Evolutionary conservation across 2,113 vertebrate genomes (phyloP), one percentile per base, ranked within the genome.

Genomic region (Antigone vipio): DNA sequence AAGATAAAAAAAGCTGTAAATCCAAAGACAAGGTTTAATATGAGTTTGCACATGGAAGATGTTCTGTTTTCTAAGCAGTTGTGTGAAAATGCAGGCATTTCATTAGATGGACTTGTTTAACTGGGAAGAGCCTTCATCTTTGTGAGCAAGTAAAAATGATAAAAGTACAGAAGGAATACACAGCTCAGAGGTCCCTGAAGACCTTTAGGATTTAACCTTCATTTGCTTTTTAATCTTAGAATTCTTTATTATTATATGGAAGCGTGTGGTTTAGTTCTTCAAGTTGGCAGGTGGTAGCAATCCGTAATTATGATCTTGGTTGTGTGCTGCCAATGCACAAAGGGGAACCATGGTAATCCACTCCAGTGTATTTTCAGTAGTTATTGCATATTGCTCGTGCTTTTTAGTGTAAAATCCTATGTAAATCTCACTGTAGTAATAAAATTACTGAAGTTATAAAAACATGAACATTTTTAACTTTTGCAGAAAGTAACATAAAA

Each of bases 401-500:
- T 97, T 97, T 95, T 83, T 69, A 77, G 67, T 50, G 29, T 82
- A 95, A 95, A 74, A 53, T 81, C 74, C 58, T 67, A 50, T 80
- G 82, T 92, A 92, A 95, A 92, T 95, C 88, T 97, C 92, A 83
- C 45, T 88, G 90, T 74, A 91, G 63, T 90, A 93, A 97, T 96
- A 97, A 96, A 98, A 96, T 91, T 93, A 92, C 89, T 93, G 93
- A 83, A 55, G 60, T 91, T 93, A 80, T 92, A n/a, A 34, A 52
- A 89, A 97, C 80, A 94, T 76, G 83, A 72, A 71, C 74, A 79
- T 91, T 95, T 97, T 97, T 96, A 94, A 95, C 96, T 97, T 98
- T 97, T 81, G 44, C 95, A 95, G 93, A 96, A 97, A 80, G 35
- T 69, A 72, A 58, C 92, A 90, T 96, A 90, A 97, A 97, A 90